Evolutionary conservation across 2,888 invertebrate species (phyloP), one percentile per base, ranked within the genome.

Genomic region (Cerastis leucographa): DNA sequence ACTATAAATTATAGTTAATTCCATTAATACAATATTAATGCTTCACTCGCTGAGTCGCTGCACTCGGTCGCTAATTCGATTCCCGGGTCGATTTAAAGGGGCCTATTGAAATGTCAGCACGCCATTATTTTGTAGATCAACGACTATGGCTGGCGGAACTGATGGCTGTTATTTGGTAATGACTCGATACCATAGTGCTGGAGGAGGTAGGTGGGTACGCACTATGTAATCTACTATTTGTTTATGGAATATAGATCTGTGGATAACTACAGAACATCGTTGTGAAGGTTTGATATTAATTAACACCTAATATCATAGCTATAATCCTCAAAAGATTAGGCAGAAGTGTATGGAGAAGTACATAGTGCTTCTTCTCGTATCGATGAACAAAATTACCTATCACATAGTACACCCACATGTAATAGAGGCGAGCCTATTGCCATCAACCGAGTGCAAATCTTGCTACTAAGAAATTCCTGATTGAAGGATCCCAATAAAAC

Each of bases 131-230:
- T 17, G 84, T 83, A 76, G 85, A 85, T 85, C 87, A 80, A 71
- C 67, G 78, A 75, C 70, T 78, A 71, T 66, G 71, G 19, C 56
- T 67, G 68, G 82, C 74, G 84, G 85, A 85, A 85, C 88, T 76
- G 73, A 88, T 88, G 80, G 75, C 59, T 77, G 73, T 85, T 88
- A 85, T 85, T 88, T 78, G 71, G 76, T 85, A 81, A 88, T 88
- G 70, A 72, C 62, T 72, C 54, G 65, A 72, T 66, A 25, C 25
- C n/a, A 78, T 11, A 29, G n/a, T 66, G 19, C 44, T 40, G 42
- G 59, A 74, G 51, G 81, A 71, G 65, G 29, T 54, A 61, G 66
- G 59, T 74, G 64, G 66, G 49, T 51, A 44, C 17, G 14, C 54
- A 71, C 44, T 17, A 5, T 29, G n/a, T 44, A 35, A n/a, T 73